Conservation (phyloP, 2,888 invertebrate species). For the Zele albiditarsus region DNA sequence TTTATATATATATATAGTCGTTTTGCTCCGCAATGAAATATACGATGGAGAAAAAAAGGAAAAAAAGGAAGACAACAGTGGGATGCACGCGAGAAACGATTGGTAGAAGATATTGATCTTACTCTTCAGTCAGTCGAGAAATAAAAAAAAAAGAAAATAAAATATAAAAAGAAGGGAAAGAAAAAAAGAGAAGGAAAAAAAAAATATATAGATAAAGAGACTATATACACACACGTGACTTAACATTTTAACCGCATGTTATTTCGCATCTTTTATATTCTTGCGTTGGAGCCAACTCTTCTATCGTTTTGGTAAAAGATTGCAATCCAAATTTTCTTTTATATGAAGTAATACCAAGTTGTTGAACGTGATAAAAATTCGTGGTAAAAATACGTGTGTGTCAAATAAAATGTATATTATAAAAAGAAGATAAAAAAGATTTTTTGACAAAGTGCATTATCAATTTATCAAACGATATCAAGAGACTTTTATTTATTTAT, state of each 20-base stretch:
- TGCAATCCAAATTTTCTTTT: neutral
- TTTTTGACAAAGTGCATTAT: neutral
- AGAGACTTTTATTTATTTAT: neutral
- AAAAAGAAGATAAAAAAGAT: neutral
- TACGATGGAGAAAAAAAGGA: conserved; percentile 27
- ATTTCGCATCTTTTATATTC: neutral
- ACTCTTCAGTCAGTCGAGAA: conserved; percentile 15
- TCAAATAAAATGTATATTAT: neutral
- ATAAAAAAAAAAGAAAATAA: conserved; percentile 1
- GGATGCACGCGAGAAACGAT: conserved; percentile 41
- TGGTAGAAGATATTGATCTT: conserved; percentile 50
- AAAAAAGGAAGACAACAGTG: conserved; percentile 7
- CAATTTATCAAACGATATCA: neutral
- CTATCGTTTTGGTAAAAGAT: neutral
- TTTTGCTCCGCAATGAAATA: conserved; percentile 12
- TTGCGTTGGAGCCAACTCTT: neutral
- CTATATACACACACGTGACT: neutral
- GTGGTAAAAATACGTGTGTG: neutral
- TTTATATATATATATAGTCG: neutral
- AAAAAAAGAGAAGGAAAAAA: neutral
- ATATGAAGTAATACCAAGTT: neutral
- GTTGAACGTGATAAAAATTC: neutral
- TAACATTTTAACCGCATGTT: neutral
- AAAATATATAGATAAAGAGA: neutral
- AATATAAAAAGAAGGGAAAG: neutral